phyloP scores from a whole-genome alignment of 2,888 invertebrate species.

The Sericinus montela region DNA sequence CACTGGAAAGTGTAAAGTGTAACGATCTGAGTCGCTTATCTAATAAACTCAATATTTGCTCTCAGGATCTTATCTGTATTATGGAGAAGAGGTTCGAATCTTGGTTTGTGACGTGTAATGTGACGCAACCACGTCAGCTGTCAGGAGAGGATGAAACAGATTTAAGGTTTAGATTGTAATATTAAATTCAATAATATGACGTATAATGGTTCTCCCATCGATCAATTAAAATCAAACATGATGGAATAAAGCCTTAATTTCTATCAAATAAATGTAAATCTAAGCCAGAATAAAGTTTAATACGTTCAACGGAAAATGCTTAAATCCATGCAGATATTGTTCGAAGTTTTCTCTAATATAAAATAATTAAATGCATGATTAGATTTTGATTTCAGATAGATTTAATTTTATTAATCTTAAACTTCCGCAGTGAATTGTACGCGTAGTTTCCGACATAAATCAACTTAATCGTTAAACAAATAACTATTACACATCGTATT shows the following conservation, averaged over 20 bases:
- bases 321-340: too few relatives aligned
- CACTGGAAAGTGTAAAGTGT: constrained; percentile 66
- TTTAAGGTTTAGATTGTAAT: constrained; percentile 20
- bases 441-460: neutral
- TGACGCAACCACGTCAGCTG: constrained; percentile 48
- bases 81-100: constrained; percentile 57
- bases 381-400: too few relatives aligned
- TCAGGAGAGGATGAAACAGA: constrained; percentile 25
- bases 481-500: constrained; percentile 41
- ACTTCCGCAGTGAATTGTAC: neutral
- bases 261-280: too few relatives aligned
- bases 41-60: constrained; percentile 54
- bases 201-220: too few relatives aligned
- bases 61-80: constrained; percentile 52
- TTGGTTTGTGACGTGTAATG: constrained; percentile 50
- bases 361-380: too few relatives aligned
- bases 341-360: too few relatives aligned
- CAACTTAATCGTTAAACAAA: constrained; percentile 39
- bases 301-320: too few relatives aligned
- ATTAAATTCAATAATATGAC: too few relatives aligned
- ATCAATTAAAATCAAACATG: too few relatives aligned
- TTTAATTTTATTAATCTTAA: too few relatives aligned
- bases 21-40: constrained; percentile 68
- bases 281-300: too few relatives aligned
- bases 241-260: too few relatives aligned